phyloP scores from a whole-genome alignment of 2,888 invertebrate species.

The Lathronympha strigana region DNA sequence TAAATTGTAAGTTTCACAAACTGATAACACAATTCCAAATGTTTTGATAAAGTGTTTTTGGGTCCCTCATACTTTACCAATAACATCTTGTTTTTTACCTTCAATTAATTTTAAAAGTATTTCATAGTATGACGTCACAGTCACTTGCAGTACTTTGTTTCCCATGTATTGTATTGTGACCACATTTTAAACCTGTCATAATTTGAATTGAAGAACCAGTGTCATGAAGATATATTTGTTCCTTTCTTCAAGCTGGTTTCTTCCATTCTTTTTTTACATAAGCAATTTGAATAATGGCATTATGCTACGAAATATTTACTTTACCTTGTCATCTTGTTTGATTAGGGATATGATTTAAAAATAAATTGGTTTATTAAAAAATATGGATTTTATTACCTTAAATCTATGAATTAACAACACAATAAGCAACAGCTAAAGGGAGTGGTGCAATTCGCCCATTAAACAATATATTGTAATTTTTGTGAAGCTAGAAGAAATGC shows the following conservation, averaged over 20 bases:
- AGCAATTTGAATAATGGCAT: conserved; percentile 16
- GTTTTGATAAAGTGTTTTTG: not conserved
- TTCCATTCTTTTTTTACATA: conserved; percentile 21
- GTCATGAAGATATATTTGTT: conserved; percentile 57
- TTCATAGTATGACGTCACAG: conserved; percentile 54
- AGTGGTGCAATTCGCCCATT: not conserved
- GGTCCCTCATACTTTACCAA: conserved; percentile 47
- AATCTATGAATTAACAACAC: conserved; percentile 12
- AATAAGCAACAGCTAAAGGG: not conserved
- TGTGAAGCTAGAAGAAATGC: too few species aligned
- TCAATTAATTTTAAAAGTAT: conserved; percentile 33
- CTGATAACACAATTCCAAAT: too few species aligned
- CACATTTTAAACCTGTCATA: conserved; percentile 41
- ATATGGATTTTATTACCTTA: conserved; percentile 18
- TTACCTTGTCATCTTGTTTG: conserved; percentile 13
- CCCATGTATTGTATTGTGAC: conserved; percentile 65
- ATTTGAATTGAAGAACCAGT: conserved; percentile 43
- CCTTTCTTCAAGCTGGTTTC: conserved; percentile 52
- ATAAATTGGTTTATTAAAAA: conserved; percentile 34
- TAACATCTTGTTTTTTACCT: conserved; percentile 29
- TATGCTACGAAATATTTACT: conserved; percentile 28
- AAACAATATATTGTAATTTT: too few species aligned
- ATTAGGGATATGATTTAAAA: conserved; percentile 23
- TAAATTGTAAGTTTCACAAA: not conserved
- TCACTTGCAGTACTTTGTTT: conserved; percentile 69